phyloP scores from a whole-genome alignment of 2,113 vertebrate species.

The Plestiodon gilberti region DNA sequence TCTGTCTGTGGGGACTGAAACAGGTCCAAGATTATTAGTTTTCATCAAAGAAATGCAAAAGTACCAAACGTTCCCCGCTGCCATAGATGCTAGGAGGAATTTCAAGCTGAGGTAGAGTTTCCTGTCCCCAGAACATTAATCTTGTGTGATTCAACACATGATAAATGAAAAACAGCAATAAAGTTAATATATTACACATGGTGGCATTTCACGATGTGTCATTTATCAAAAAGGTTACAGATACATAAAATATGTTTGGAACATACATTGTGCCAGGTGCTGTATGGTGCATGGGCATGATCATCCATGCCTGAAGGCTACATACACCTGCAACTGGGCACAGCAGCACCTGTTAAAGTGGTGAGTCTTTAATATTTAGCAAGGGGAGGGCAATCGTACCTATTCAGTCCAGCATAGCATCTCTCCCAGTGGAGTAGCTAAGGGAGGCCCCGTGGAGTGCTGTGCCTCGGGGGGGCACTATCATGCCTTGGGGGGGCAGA shows the following conservation, averaged over 20 bases:
- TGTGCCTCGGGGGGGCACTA: too few species aligned
- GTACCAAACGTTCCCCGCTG: constrained; percentile 39
- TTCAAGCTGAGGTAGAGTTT: constrained; percentile 47
- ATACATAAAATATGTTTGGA: neutral
- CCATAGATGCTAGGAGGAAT: constrained; percentile 46
- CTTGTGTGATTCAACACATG: constrained; percentile 41
- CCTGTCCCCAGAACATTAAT: constrained; percentile 41
- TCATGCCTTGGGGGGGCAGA: too few species aligned
- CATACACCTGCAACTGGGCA: too few species aligned
- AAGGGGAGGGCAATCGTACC: too few species aligned
- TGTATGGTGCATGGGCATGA: neutral
- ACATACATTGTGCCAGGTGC: neutral
- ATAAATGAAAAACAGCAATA: constrained; percentile 42
- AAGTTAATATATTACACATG: neutral
- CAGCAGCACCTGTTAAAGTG: too few species aligned
- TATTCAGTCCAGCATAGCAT: too few species aligned
- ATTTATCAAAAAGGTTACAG: neutral
- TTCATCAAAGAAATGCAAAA: constrained; percentile 54
- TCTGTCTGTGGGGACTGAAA: constrained; percentile 44
- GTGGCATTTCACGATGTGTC: neutral
- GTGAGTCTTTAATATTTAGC: too few species aligned
- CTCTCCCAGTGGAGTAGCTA: too few species aligned
- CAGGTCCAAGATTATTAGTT: constrained; percentile 49
- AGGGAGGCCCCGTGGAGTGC: too few species aligned
- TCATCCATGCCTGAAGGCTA: neutral